Evolutionary conservation across 2,888 invertebrate species (phyloP), one percentile per base, ranked within the genome.

Genomic region (Terebella lapidaria): DNA sequence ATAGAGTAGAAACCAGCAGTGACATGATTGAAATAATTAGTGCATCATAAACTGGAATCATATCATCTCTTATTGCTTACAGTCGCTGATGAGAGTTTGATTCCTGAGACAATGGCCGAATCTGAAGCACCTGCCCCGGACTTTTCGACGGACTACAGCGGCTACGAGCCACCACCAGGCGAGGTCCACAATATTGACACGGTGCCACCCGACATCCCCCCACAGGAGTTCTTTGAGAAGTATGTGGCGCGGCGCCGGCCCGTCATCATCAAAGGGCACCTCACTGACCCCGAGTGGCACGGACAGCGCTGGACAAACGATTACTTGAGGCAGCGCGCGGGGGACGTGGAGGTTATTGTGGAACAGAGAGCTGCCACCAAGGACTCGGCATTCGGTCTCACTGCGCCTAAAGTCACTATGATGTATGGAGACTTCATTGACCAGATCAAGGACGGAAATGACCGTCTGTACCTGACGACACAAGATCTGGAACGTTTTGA

Each of bases 401-500:
- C 49, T 10, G 55, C 60, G 15, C 59, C 60, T 4, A 63, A 63
- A 51, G 49, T 55, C 18, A 22, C 25, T 18, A 61, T 64, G 59
- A 51, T 47, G 22, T 64, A 64, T 25, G 28, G 24, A 27, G 51
- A 56, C 15, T 61, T 64, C 55, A 25, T 64, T n/a, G 49, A 28
- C 4, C 18, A 42, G 18, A n/a, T 64, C 4, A 49, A 25, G 20
- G 25, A 52, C 5, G 56, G 54, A 20, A 54, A 56, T 24, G 64
- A 59, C 5, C 25, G 29, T 3, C 47, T 58, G 18, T 64, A 64
- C 42, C n/a, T 64, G 61, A 64, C 64, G 2, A 64, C 64, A 5
- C 64, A 64, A 30, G 64, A 64, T 22, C 35, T 64, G 28, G 63
- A 63, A 49, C 52, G 60, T n/a, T 59, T 57, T 51, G 56, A 62